Evolutionary conservation across 2,113 vertebrate species (phyloP), one percentile per base, ranked within the genome.

Genomic region (Hipposideros armiger): DNA sequence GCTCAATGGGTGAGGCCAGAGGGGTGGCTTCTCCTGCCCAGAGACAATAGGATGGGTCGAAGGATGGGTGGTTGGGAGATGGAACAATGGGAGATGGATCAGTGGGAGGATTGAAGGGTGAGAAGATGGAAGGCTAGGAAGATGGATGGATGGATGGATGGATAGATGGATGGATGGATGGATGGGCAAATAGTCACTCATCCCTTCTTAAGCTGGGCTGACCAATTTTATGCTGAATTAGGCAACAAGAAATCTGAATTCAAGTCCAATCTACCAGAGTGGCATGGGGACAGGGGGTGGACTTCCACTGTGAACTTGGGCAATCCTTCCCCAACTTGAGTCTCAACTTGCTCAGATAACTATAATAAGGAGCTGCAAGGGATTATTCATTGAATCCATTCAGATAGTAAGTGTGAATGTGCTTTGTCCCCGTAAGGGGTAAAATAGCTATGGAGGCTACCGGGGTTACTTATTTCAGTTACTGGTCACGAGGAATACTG

Each of bases 1-100:
- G 58, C 92, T 96, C 26, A 4, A 96, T 62, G 88, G 96, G 97
- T 98, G 60, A 98, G 97, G 5, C 62, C 32, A 50, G 42, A 73
- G 58, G 20, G 28, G 30, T 70, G 11, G 32, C 32, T 73, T 64
- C 42, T 94, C 56, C 66, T 69, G n/a, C 22, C 40, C 50, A 8
- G 76, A 87, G n/a, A 74, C 11, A 69, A 14, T 36, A 58, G 30
- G 28, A 36, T 60, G 24, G 47, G n/a, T n/a, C 74, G 30, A 42
- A 1, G 7, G 42, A 32, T 54, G 32, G 14, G 24, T 74, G 60
- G 15, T 1, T 84, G 45, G 24, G 50, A 52, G 45, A 92, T 17
- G 28, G 32, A 83, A 60, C 32, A 58, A 32, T 40, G 45, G 32
- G 54, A 62, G 47, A 77, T 28, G 30, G 22, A 64, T 74, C 42